These are phyloP conservation scores for Cranoglanis bouderius DNA, from an alignment of 2,113 vertebrate species.

Conservation along the genomic window DNA sequence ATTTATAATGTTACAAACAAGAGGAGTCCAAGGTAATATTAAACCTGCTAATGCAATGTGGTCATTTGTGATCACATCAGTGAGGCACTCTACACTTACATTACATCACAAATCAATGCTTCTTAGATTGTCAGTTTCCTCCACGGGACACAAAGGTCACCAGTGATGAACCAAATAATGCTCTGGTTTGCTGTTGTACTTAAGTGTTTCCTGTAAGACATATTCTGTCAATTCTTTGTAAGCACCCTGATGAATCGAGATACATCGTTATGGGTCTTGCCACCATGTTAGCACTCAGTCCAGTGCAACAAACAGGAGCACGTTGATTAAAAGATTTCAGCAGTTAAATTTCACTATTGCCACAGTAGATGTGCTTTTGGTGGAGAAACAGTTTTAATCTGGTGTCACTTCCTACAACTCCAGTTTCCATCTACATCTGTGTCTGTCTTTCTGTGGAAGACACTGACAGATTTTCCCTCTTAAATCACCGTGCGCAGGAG, in stretches of 20 bases:
- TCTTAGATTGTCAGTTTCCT: slow-evolving; percentile 15
- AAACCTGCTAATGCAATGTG: slow-evolving; percentile 46
- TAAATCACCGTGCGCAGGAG: background rate
- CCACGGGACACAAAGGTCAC: slow-evolving; percentile 22
- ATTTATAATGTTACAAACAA: slow-evolving; percentile 43
- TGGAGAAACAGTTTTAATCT: background rate
- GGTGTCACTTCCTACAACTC: background rate
- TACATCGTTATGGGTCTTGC: background rate
- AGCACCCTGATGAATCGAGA: background rate
- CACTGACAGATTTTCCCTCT: background rate
- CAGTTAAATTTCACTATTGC: background rate
- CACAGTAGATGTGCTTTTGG: slow-evolving; percentile 7
- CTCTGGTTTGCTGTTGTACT: slow-evolving; percentile 1
- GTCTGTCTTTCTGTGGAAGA: background rate
- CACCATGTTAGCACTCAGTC: background rate
- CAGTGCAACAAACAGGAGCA: background rate
- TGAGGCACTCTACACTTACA: slow-evolving; percentile 31
- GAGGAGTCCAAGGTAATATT: slow-evolving; percentile 14
- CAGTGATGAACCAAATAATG: slow-evolving; percentile 1
- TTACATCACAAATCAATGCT: slow-evolving; percentile 22
- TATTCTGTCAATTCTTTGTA: background rate
- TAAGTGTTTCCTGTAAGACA: background rate
- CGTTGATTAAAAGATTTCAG: background rate
- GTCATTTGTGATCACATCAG: slow-evolving; percentile 33
- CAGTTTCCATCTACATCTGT: background rate